phyloP scores from a whole-genome alignment of 2,797 vertebrate species.

The Manis crassicaudata region DNA sequence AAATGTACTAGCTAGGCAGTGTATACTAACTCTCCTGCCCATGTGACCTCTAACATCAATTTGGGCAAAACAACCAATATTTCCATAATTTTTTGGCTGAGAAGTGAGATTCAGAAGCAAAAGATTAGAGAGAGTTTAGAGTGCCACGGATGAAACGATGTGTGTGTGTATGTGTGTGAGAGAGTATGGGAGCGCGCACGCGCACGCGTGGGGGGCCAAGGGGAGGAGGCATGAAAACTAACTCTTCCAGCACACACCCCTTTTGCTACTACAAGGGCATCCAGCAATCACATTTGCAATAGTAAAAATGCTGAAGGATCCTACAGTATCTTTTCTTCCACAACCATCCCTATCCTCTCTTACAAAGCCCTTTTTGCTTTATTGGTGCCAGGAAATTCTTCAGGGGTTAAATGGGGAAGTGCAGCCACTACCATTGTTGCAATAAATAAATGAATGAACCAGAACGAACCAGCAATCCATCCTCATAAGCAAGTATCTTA shows the following conservation, averaged over 20 bases:
- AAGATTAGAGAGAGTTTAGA: conserved; percentile 74
- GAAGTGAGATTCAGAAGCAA: conserved; percentile 62
- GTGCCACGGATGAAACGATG: conserved; percentile 60
- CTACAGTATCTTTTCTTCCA: conserved; percentile 72
- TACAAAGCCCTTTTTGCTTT: conserved; percentile 71
- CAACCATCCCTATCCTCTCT: conserved; percentile 70
- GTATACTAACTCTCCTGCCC: conserved; percentile 82
- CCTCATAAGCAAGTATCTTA: conserved; percentile 74
- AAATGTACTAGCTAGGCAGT: conserved; percentile 82
- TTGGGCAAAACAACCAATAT: conserved; percentile 70
- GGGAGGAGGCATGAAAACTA: conserved; percentile 87
- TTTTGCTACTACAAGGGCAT: conserved; percentile 91
- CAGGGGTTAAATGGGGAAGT: conserved; percentile 82
- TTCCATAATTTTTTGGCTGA: conserved; percentile 69
- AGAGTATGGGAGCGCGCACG: conserved; percentile 58
- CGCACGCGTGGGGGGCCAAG: conserved; percentile 76
- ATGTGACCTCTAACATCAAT: conserved; percentile 85
- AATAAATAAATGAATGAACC: conserved; percentile 86
- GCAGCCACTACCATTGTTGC: conserved; percentile 79
- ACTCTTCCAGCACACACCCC: conserved; percentile 89
- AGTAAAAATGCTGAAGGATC: conserved; percentile 86
- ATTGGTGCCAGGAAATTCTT: conserved; percentile 78
- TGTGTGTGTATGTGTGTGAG: conserved; percentile 57
- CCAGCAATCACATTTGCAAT: conserved; percentile 89
- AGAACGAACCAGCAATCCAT: conserved; percentile 76